phyloP scores from a whole-genome alignment of 2,888 invertebrate species.

The Synanthedon myopaeformis region DNA sequence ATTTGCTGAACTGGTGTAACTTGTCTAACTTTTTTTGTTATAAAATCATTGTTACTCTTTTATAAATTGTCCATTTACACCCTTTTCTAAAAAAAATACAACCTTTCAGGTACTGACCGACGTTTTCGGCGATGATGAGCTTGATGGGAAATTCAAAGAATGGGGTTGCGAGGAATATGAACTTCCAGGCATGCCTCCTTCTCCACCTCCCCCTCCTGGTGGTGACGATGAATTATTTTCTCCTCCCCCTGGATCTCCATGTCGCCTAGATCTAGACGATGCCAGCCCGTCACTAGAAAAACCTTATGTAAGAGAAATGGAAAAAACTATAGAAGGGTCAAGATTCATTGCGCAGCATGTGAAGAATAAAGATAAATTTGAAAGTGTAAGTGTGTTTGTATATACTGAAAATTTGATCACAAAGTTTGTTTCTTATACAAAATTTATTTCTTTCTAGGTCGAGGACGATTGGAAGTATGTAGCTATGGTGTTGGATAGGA shows the following conservation, averaged over 20 bases:
- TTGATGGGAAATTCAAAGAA: conserved; percentile 62
- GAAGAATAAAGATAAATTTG: conserved; percentile 94
- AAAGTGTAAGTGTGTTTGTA: conserved; percentile 79
- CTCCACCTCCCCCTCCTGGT: conserved; percentile 79
- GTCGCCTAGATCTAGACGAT: conserved; percentile 70
- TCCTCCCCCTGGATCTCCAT: conserved; percentile 77
- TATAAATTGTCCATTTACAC: not conserved
- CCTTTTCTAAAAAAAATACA: not conserved
- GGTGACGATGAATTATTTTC: conserved; percentile 89
- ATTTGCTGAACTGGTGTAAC: too few relatives aligned
- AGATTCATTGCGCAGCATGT: conserved; percentile 96
- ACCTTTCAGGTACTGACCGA: conserved; percentile 78
- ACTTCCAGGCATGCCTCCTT: conserved; percentile 78
- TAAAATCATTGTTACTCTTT: not conserved
- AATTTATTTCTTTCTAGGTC: conserved; percentile 71
- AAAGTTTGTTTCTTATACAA: not conserved
- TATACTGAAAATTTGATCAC: not conserved
- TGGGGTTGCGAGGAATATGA: conserved; percentile 79
- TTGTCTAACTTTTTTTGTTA: not conserved
- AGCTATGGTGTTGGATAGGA: conserved; percentile 94
- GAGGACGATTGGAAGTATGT: conserved; percentile 99
- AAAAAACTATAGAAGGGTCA: conserved; percentile 92
- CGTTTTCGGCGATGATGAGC: conserved; percentile 74
- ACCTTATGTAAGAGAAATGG: conserved; percentile 85
- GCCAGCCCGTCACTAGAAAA: conserved; percentile 86